These are phyloP conservation scores for Taeniopygia guttata DNA, from an alignment of 2,797 vertebrate genomes.

Conservation along the genomic window DNA sequence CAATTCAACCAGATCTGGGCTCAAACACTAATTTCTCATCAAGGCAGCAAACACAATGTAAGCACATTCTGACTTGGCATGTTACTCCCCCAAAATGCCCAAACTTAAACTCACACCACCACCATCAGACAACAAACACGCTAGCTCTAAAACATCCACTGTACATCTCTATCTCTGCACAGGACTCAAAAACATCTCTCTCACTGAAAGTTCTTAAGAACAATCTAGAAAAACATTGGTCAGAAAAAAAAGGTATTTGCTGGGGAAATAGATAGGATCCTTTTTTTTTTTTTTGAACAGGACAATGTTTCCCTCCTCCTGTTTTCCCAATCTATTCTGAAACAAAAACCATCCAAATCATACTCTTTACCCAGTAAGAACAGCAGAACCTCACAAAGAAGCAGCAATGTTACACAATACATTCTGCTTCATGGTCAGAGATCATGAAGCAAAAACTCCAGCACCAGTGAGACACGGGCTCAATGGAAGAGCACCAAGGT, in stretches of 20 bases:
- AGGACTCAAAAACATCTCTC: neutral
- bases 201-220: neutral
- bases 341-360: fast-evolving
- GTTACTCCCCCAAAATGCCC: neutral
- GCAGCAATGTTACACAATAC: neutral
- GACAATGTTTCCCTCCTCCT: neutral
- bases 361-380: neutral
- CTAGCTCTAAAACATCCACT: neutral
- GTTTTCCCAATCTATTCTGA: neutral
- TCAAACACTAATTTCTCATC: neutral
- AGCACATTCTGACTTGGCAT: neutral
- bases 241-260: neutral
- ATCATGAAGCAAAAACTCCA: neutral
- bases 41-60: neutral
- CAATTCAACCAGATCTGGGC: neutral
- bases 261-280: neutral
- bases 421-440: neutral
- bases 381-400: neutral
- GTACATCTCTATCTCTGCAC: neutral
- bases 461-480: neutral
- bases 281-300: fast-evolving
- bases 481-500: neutral
- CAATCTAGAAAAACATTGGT: neutral
- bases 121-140: neutral
- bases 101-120: neutral